Evolutionary conservation across 2,888 invertebrate genomes (phyloP).

Genomic region (Rhamnusium bicolor): DNA sequence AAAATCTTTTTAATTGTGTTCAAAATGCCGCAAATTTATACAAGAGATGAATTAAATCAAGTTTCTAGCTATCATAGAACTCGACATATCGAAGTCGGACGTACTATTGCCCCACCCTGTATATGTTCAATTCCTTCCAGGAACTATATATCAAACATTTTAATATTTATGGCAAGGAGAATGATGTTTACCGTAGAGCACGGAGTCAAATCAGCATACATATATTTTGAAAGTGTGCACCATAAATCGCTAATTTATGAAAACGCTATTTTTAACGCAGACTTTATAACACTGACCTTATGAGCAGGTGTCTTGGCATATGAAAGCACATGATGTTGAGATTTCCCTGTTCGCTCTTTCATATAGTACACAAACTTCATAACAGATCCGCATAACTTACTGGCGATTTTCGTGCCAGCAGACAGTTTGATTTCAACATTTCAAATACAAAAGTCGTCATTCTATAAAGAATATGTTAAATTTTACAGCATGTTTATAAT

Average conservation of each 20-base stretch:
- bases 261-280: neutral
- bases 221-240: no score
- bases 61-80: no score
- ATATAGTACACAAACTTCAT: neutral
- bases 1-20: no score
- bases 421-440: neutral
- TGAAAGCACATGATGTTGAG: neutral
- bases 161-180: neutral
- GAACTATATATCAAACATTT: no score
- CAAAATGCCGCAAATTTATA: no score
- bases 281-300: neutral
- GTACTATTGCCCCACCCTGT: no score
- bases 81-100: no score
- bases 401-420: neutral
- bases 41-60: no score
- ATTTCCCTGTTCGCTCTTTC: neutral
- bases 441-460: no score
- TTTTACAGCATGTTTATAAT: no score
- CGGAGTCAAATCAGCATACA: neutral
- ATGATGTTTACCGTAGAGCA: neutral
- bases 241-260: neutral
- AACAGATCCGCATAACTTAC: neutral
- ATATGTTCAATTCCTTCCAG: neutral
- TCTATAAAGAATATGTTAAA: no score
- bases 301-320: neutral